Base-by-base conservation (phyloP, 2,888 invertebrate species). In the Uropetala carovei region DNA sequence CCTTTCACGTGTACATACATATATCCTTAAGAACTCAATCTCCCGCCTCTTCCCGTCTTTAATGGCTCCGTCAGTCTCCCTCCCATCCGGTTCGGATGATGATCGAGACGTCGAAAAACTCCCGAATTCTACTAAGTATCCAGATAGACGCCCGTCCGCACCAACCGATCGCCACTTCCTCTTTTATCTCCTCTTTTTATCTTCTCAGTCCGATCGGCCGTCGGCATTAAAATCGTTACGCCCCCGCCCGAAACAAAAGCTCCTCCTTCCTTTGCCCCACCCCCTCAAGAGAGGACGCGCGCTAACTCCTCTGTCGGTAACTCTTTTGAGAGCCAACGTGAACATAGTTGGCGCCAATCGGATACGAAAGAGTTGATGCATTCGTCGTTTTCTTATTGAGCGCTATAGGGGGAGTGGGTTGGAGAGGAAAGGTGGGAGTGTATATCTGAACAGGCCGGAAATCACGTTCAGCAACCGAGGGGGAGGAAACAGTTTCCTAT, bases 181-280 rank as follows among this genome's bases (percentile, higher is more conserved):
- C 18, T 75, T n/a, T 75, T 22, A 75, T 75, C 75, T 75, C 75
- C 75, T 27, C 0, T 75, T n/a, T 43, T 75, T 75, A 75, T 75
- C 75, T 64, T 10, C 64, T 5, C 18, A 64, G 7, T n/a, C 18
- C 64, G 18, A 64, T 64, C 68, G 18, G 9, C 13, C 11, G 22
- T 75, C 75, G 27, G 22, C 75, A 75, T 75, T 75, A 75, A 75
- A 75, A 75, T 75, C 75, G 75, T 75, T 75, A 75, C 22, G n/a
- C 68, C 16, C 22, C 75, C 27, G 75, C 27, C 43, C 75, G 75
- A 75, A n/a, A 75, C 75, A 75, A 75, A 27, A 27, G 75, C 22
- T 75, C 75, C 22, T 27, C 13, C 64, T n/a, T 64, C 64, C 64
- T 64, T n/a, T 18, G n/a, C n/a, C n/a, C 75, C 75, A 27, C 27